Base-by-base conservation (phyloP, 2,113 vertebrate species). In the Caracal caracal region DNA sequence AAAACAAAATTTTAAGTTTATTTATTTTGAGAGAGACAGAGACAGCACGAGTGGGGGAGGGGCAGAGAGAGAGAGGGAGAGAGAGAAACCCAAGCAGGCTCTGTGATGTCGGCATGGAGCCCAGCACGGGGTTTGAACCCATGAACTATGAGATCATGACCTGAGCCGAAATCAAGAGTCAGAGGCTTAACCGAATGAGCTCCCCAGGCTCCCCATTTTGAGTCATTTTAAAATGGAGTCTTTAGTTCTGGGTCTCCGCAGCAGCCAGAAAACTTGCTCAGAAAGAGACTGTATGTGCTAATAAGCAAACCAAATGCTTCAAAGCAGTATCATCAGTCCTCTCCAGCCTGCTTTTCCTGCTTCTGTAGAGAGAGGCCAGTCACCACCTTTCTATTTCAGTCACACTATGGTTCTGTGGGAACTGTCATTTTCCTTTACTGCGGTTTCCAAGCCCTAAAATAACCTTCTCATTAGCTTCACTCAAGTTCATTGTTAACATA, bases 401-500 rank as follows among this genome's bases (percentile, higher is more conserved):
- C 90, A 96, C 91, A 87, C 2, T 97, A 95, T 47, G 98, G 61
- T 92, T 96, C 94, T 96, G 84, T 88, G 93, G 86, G 97, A 98
- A 96, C 75, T 88, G 93, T 86, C 95, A 97, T 98, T 94, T 97
- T 96, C 94, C 92, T 83, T 97, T 95, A 96, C 96, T 93, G 92
- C 20, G 47, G 93, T 98, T 98, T 98, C 96, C 61, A 90, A 97
- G 97, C 80, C 63, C 84, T 93, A 98, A 98, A 98, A 98, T 97
- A 98, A 98, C 92, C 96, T 98, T 97, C 98, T 98, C 91, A 61
- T 98, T 98, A 98, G 97, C 94, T 98, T 98, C 97, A 82, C 93
- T 97, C 94, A 97, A 96, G 97, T 95, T 98, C 95, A 98, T 92
- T 98, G 98, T 98, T 98, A 98, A 97, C 81, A 98, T 96, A 98